A percentile compares a stretch with the other conserved stretches of the same genome.
These are phyloP conservation scores for Ascaphus truei DNA, from an alignment of 2,113 vertebrate genomes.

Conservation along the genomic window DNA sequence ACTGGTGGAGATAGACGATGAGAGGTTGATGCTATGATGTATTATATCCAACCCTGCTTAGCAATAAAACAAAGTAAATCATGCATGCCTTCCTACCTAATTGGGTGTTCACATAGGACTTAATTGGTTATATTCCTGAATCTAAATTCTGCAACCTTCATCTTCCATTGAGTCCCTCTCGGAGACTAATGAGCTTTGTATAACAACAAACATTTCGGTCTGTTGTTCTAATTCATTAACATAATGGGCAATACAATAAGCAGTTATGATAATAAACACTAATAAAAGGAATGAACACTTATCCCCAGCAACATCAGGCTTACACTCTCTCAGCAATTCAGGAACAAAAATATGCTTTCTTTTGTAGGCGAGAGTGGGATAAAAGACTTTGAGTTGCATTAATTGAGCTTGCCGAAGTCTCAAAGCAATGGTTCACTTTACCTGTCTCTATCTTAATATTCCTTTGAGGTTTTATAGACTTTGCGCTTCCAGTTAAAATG, in stretches of 20 bases:
- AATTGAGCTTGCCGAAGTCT: background rate
- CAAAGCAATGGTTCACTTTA: background rate
- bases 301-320: slow-evolving; percentile 35
- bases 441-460: slow-evolving; percentile 7
- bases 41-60: slow-evolving; percentile 38
- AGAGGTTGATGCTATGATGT: slow-evolving; percentile 16
- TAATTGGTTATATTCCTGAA: slow-evolving; percentile 60
- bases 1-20: background rate
- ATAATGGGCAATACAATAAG: slow-evolving; percentile 53
- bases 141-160: slow-evolving; percentile 44
- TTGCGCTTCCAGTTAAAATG: background rate
- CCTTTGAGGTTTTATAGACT: slow-evolving; percentile 8
- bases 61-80: slow-evolving; percentile 59
- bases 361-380: background rate
- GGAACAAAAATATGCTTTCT: slow-evolving; percentile 4
- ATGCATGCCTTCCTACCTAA: slow-evolving; percentile 60
- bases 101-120: slow-evolving; percentile 57
- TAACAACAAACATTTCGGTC: slow-evolving; percentile 55
- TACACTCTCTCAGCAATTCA: background rate
- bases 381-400: background rate
- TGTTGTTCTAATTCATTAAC: slow-evolving; percentile 64
- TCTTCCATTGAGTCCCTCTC: slow-evolving; percentile 42
- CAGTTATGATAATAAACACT: slow-evolving; percentile 54
- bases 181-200: slow-evolving; percentile 56
- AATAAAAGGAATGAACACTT: slow-evolving; percentile 45